phyloP scores from a whole-genome alignment of 2,888 invertebrate genomes.

The Leucophenga montana region DNA sequence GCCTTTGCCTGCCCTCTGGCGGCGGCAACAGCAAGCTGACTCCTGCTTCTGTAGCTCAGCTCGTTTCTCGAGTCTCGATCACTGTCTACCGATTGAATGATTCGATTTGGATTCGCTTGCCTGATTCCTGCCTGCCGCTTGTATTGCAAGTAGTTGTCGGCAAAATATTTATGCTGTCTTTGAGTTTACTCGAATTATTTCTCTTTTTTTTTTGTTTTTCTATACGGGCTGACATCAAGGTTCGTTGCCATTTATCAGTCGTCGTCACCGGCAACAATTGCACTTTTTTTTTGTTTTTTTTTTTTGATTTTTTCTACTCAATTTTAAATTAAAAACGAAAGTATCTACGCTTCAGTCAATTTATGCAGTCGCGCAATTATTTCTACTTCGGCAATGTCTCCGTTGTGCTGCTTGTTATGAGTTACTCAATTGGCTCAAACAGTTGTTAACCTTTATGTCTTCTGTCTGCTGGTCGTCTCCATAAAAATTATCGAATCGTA shows the following conservation, averaged over 20 bases:
- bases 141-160: constrained; percentile 9
- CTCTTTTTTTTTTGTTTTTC: constrained; percentile 23
- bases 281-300: constrained; percentile 16
- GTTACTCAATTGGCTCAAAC: constrained; percentile 58
- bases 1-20: constrained; percentile 30
- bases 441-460: constrained; percentile 59
- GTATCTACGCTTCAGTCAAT: constrained; percentile 55
- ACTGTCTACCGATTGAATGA: constrained; percentile 20
- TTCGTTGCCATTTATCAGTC: constrained; percentile 61
- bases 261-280: constrained; percentile 35
- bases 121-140: background rate
- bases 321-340: constrained; percentile 62
- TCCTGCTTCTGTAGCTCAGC: constrained; percentile 10
- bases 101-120: constrained; percentile 12
- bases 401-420: constrained; percentile 39
- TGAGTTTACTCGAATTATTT: background rate
- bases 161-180: constrained; percentile 47
- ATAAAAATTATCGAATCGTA: background rate
- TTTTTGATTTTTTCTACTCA: constrained; percentile 37
- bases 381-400: constrained; percentile 29
- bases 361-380: constrained; percentile 65
- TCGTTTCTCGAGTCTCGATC: background rate
- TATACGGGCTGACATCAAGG: constrained; percentile 61
- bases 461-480: constrained; percentile 4
- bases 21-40: constrained; percentile 1